Percentiles rank a stretch among this genome's conserved stretches.
Conservation (phyloP, 2,888 invertebrate species). For the Lasioglossum zephyrum region DNA sequence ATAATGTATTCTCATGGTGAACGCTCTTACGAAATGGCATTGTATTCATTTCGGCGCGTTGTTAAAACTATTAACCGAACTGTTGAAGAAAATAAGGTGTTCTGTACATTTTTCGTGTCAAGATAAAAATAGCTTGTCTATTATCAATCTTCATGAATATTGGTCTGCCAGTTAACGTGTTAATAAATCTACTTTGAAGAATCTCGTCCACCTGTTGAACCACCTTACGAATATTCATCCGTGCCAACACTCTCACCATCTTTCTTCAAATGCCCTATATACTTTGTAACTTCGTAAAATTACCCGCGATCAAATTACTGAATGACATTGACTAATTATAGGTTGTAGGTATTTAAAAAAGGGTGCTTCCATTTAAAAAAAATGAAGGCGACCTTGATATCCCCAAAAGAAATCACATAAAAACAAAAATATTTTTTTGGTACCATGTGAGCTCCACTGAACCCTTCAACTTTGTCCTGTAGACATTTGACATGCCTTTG, state of each 20-base stretch:
- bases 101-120: not conserved
- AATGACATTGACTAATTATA: too few species aligned
- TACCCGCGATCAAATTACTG: not conserved
- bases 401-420: too few species aligned
- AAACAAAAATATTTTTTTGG: too few species aligned
- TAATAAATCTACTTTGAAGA: not conserved
- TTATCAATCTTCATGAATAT: not conserved
- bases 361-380: too few species aligned
- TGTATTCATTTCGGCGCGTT: not conserved
- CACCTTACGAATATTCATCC: conserved; percentile 25
- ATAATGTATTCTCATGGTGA: conserved; percentile 32
- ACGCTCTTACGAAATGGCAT: conserved; percentile 17
- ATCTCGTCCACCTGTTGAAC: not conserved
- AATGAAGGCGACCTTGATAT: too few species aligned
- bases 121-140: not conserved
- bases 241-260: not conserved
- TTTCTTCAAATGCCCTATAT: conserved; percentile 43
- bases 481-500: too few species aligned
- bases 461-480: too few species aligned
- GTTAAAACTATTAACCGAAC: not conserved
- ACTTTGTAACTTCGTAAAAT: conserved; percentile 12
- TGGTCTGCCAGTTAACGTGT: not conserved
- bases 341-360: too few species aligned
- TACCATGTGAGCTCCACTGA: too few species aligned
- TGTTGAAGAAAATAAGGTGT: not conserved